Conservation (phyloP, 2,113 vertebrate genomes). For the Steatornis caripensis region DNA sequence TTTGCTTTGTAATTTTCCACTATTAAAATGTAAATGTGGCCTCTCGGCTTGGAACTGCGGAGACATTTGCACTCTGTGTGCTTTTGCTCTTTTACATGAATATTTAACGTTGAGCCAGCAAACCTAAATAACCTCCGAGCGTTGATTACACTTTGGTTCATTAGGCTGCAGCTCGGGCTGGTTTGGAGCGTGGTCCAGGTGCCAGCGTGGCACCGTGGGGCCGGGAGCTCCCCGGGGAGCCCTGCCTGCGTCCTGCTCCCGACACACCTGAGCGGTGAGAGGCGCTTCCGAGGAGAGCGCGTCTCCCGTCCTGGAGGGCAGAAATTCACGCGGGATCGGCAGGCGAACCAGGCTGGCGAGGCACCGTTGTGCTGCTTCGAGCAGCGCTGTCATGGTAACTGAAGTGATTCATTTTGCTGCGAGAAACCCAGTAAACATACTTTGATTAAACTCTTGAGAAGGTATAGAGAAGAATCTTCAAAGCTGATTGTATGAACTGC, state of each 20-base stretch:
- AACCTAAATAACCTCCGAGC: not conserved
- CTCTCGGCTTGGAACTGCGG: not conserved
- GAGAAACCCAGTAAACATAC: not conserved
- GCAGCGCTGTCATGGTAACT: constrained; percentile 50
- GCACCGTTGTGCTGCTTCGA: not conserved
- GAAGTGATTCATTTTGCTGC: not conserved
- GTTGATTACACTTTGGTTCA: not conserved
- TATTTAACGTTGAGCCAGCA: not conserved
- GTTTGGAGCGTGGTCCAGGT: not conserved
- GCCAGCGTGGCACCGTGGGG: not conserved
- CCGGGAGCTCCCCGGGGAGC: not conserved
- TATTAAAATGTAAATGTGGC: not conserved
- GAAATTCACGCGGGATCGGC: not conserved
- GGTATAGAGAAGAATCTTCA: not conserved
- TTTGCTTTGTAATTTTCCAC: not conserved
- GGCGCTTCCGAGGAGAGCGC: too few relatives aligned
- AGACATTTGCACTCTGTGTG: not conserved
- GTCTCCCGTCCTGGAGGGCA: not conserved
- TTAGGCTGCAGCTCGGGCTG: not conserved
- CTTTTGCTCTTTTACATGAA: constrained; percentile 23
- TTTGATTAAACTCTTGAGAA: constrained; percentile 46
- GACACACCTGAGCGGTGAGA: too few relatives aligned
- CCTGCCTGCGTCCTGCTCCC: fast-evolving
- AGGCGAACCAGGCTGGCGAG: not conserved
- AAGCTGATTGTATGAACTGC: not conserved